These are phyloP conservation scores for Poeciliopsis retropinna DNA, from an alignment of 2,113 vertebrate genomes.

Conservation along the genomic window DNA sequence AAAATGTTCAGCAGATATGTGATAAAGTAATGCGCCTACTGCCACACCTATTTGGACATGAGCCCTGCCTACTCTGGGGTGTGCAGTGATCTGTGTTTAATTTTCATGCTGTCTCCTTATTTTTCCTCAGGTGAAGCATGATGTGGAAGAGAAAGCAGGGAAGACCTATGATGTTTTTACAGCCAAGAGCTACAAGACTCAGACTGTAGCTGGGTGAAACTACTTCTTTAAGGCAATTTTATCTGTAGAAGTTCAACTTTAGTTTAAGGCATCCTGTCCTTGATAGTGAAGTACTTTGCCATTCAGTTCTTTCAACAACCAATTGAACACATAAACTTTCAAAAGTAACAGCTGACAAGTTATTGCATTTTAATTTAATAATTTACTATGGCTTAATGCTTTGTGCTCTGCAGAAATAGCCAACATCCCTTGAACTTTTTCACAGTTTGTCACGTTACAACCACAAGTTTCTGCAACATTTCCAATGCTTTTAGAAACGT, in stretches of 20 bases:
- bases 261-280: too few species aligned
- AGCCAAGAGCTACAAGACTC: conserved; percentile 71
- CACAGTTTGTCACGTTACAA: too few species aligned
- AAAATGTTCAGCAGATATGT: conserved; percentile 76
- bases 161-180: conserved; percentile 51
- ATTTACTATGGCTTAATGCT: too few species aligned
- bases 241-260: not conserved
- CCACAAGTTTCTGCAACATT: too few species aligned
- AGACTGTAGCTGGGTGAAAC: conserved; percentile 82
- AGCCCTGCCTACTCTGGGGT: too few species aligned
- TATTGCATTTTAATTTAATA: too few species aligned
- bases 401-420: too few species aligned
- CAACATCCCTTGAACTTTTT: too few species aligned
- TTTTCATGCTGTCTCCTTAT: not conserved
- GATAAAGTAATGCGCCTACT: conserved; percentile 64
- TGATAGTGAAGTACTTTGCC: not conserved
- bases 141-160: conserved; percentile 68
- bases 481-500: too few species aligned
- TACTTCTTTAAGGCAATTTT: conserved; percentile 86
- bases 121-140: conserved; percentile 58
- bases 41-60: too few species aligned
- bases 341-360: too few species aligned
- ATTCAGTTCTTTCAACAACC: not conserved
- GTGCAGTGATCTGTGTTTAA: not conserved
- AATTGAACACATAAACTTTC: too few species aligned